Conservation (phyloP, 1,140 invertebrate genomes). For the Drosophila micromelanica region DNA sequence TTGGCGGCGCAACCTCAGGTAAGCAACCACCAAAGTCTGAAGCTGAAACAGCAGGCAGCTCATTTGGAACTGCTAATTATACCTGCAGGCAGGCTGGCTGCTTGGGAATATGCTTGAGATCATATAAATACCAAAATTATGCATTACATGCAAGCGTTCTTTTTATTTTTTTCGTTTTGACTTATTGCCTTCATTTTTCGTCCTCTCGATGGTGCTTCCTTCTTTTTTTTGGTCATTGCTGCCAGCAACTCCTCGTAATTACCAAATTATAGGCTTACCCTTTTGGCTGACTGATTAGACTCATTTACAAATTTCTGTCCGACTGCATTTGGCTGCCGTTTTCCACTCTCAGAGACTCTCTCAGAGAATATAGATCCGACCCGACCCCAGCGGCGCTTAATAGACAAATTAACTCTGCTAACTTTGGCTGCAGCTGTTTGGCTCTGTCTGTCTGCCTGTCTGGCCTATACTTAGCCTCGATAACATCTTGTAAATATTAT, state of each 20-base stretch:
- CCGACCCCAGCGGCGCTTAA: conserved; percentile 55
- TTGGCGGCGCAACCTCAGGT: conserved; percentile 14
- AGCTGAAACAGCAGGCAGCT: conserved; percentile 51
- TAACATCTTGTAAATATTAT: conserved; percentile 82
- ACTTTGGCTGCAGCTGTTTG: conserved; percentile 39
- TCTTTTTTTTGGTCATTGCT: conserved; percentile 3
- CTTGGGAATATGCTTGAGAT: conserved; percentile 28
- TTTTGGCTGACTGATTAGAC: conserved; percentile 79
- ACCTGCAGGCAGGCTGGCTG: conserved; percentile 55
- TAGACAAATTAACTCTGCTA: conserved; percentile 74
- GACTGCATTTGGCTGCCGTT: conserved; percentile 53
- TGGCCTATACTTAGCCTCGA: conserved; percentile 58
- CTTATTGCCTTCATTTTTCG: conserved; percentile 74
- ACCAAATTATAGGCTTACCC: conserved; percentile 81
- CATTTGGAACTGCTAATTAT: conserved; percentile 71
- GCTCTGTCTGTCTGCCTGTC: conserved; percentile 22
- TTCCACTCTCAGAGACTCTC: conserved; percentile 9
- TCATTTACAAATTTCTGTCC: conserved; percentile 67
- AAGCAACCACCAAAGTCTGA: conserved; percentile 19
- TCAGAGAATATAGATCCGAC: conserved; percentile 22
- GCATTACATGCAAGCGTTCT: conserved; percentile 66
- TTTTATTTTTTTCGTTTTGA: conserved; percentile 45
- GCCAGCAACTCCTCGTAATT: conserved; percentile 51
- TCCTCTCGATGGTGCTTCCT: conserved; percentile 18
- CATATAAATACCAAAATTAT: conserved; percentile 58